Base-by-base conservation (phyloP, 2,113 vertebrate genomes). In the Thunnus maccoyii region DNA sequence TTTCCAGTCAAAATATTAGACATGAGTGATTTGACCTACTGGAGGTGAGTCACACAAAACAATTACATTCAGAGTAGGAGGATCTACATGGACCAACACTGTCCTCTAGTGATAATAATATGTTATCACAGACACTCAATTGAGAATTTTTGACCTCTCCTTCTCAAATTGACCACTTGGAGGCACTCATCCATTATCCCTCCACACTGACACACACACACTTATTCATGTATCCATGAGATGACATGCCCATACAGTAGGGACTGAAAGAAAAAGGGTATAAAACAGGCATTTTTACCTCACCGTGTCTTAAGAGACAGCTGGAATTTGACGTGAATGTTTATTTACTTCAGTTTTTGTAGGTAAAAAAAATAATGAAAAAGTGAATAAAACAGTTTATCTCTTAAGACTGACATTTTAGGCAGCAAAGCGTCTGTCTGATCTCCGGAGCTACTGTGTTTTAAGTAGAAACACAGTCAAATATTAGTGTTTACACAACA, bases 21-120 rank as follows among this genome's bases (percentile, higher is more conserved):
- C 32, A 3, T 3, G 25, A 13, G 2, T 14, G 25, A 22, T 15
- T 12, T 27, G 11, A 60, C 3, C 25, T 15, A 3, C 17, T 20
- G 18, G n/a, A 52, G 30, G 51, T 12, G 32, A 36, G 6, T 7
- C 16, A 41, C 4, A 30, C 54, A 30, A 17, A 16, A 55, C 11
- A 55, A 20, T 16, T 1, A 15, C 36, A 16, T n/a, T 76, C 16
- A 52, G 0, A n/a, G 3, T 9, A 17, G 6, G 41, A 32, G 1
- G 6, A 0, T 2, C 11, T 50, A 16, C 14, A 62, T 51, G 36
- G 47, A 69, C 5, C 51, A 77, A 73, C 68, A 70, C 58, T 69
- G 25, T 27, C 73, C 52, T 69, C 85, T 77, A 73, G 46, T 69
- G 77, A 2, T 4, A 3, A 2, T 13, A 32, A 18, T 4, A 16